Conservation (phyloP, 2,113 vertebrate species). For the Lycaon pictus region DNA sequence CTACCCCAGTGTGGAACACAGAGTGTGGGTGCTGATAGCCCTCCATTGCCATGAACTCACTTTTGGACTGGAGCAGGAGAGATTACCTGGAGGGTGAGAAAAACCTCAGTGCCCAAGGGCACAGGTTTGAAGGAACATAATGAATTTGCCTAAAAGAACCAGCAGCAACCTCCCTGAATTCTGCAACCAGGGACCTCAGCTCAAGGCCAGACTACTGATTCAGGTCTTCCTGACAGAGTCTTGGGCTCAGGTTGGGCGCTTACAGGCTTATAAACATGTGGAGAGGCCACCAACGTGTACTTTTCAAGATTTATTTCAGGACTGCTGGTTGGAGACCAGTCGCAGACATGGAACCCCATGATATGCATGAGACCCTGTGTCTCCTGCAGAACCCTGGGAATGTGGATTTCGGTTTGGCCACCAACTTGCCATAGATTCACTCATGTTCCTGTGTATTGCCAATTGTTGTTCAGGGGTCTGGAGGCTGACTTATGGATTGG, state of each 20-base stretch:
- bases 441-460: too few species aligned
- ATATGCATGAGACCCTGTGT: rapidly evolving
- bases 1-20: rapidly evolving
- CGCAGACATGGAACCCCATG: rapidly evolving
- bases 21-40: rapidly evolving
- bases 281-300: not conserved
- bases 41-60: not conserved
- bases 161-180: not conserved
- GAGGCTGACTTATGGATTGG: not conserved
- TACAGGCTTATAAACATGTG: not conserved
- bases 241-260: not conserved
- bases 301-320: conserved; percentile 5
- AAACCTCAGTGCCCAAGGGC: rapidly evolving
- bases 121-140: not conserved
- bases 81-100: not conserved
- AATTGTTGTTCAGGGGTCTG: rapidly evolving
- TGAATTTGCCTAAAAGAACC: not conserved
- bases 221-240: too few species aligned
- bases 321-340: rapidly evolving
- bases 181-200: rapidly evolving
- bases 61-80: not conserved
- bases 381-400: not conserved
- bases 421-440: too few species aligned
- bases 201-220: not conserved
- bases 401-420: not conserved